Conservation (phyloP, 2,888 invertebrate genomes). For the Melanostoma mellinum region DNA sequence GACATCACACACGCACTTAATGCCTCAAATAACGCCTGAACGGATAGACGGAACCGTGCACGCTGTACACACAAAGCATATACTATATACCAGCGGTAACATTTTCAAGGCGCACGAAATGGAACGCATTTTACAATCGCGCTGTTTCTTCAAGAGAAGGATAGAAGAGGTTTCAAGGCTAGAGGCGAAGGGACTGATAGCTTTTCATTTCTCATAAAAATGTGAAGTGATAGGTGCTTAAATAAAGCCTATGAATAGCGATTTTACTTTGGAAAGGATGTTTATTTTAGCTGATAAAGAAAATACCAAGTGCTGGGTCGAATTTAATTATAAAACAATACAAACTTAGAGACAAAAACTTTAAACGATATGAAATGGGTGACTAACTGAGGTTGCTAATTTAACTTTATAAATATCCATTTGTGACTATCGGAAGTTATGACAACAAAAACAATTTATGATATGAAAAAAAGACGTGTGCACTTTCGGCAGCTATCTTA, state of each 20-base stretch:
- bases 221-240: constrained; percentile 45
- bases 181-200: constrained; percentile 49
- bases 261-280: background rate
- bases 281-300: background rate
- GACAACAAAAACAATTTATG: too few relatives aligned
- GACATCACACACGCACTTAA: constrained; percentile 76
- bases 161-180: constrained; percentile 9
- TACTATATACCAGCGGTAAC: constrained; percentile 28
- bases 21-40: constrained; percentile 69
- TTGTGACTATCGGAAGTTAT: too few relatives aligned
- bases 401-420: too few relatives aligned
- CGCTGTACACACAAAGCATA: constrained; percentile 32
- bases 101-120: constrained; percentile 66
- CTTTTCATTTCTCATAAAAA: constrained; percentile 67
- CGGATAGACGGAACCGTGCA: constrained; percentile 49
- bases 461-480: too few relatives aligned
- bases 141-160: constrained; percentile 29
- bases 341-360: too few relatives aligned
- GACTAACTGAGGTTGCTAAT: too few relatives aligned
- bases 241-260: constrained; percentile 1
- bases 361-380: too few relatives aligned
- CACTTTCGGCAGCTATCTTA: too few relatives aligned
- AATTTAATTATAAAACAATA: too few relatives aligned
- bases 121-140: constrained; percentile 59
- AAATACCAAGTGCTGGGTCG: too few relatives aligned